Conservation (phyloP, 2,888 invertebrate species). For the Synergus gifuensis region DNA sequence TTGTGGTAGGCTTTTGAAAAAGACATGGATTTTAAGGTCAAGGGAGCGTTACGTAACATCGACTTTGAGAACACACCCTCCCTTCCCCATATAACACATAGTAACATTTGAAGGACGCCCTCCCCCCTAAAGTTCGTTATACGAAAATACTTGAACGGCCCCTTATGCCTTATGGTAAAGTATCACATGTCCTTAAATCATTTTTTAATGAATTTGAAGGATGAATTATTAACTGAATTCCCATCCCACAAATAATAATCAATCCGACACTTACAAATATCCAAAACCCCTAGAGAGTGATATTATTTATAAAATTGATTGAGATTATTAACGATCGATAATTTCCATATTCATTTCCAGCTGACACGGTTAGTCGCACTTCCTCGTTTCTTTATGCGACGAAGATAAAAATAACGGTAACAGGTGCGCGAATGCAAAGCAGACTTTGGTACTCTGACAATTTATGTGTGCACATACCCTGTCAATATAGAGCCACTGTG, state of each 20-base stretch:
- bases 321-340: conserved; percentile 10
- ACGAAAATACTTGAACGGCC: no score
- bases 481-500: conserved; percentile 16
- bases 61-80: no score
- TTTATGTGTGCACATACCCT: conserved; percentile 17
- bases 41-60: no score
- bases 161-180: no score
- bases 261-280: not conserved
- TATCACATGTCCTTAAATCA: no score
- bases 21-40: no score
- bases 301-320: not conserved
- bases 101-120: no score
- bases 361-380: conserved; percentile 20
- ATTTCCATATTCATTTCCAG: conserved; percentile 9
- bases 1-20: no score
- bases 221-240: not conserved
- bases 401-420: conserved; percentile 38
- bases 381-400: conserved; percentile 20
- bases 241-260: not conserved
- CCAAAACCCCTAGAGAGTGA: not conserved
- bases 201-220: no score
- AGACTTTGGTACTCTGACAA: conserved; percentile 34
- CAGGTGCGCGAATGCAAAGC: conserved; percentile 37
- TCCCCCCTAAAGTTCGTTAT: no score
- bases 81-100: no score